These are phyloP conservation scores for Drosophila tripunctata DNA, from an alignment of 2,888 invertebrate genomes.

Conservation along the genomic window DNA sequence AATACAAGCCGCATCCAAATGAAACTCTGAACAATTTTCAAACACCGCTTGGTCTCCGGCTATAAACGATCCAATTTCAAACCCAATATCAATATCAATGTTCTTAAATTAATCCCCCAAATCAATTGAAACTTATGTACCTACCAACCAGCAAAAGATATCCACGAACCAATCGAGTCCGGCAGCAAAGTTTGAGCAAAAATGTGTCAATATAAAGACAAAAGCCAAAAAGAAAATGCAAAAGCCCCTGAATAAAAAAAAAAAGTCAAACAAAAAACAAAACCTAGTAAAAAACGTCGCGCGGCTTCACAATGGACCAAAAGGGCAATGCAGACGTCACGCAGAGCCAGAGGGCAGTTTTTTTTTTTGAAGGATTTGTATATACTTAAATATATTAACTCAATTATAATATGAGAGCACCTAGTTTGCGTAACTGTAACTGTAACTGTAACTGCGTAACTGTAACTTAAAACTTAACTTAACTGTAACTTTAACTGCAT, in stretches of 20 bases:
- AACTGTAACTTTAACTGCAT: background rate
- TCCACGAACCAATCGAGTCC: conserved; percentile 81
- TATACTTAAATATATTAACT: background rate
- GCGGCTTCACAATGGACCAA: conserved; percentile 81
- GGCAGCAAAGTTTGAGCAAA: conserved; percentile 84
- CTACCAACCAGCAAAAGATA: conserved; percentile 43
- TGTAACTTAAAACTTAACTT: background rate
- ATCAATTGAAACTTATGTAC: conserved; percentile 9
- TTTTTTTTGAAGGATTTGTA: conserved; percentile 20
- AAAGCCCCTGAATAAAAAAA: conserved; percentile 32
- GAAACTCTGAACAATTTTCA: conserved; percentile 24
- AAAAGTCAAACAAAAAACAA: conserved; percentile 44
- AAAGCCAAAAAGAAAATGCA: conserved; percentile 61
- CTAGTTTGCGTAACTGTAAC: conserved; percentile 26
- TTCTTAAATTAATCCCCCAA: background rate
- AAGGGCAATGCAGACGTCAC: conserved; percentile 66
- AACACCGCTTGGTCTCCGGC: conserved; percentile 81
- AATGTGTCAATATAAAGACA: conserved; percentile 83
- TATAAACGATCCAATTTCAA: conserved; percentile 31
- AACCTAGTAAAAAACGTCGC: conserved; percentile 75
- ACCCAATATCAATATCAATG: too few species aligned
- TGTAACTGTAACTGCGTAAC: conserved; percentile 20
- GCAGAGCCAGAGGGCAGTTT: background rate
- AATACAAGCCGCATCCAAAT: conserved; percentile 69
- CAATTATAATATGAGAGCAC: conserved; percentile 25